A percentile compares a stretch with the other conserved stretches of the same genome.
phyloP scores from a whole-genome alignment of 2,888 invertebrate species.

The Cosmia trapezina region DNA sequence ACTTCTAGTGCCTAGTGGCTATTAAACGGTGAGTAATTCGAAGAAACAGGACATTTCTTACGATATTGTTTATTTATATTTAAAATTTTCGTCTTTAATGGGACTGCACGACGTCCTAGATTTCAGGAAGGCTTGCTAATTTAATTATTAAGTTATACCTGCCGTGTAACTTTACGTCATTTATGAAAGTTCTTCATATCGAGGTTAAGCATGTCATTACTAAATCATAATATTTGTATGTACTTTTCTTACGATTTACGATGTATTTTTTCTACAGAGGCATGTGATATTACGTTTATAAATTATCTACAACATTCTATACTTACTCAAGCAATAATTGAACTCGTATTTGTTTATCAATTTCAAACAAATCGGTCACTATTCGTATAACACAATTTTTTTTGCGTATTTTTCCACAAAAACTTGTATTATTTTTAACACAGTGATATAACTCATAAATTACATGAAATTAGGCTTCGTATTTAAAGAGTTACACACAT shows the following conservation, averaged over 20 bases:
- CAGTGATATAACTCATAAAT: background rate
- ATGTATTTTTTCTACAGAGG: conserved; percentile 9
- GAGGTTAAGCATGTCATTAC: conserved; percentile 37
- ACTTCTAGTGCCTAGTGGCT: conserved; percentile 49
- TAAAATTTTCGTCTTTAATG: conserved; percentile 38
- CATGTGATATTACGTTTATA: background rate
- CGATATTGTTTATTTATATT: conserved; percentile 64
- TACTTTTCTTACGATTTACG: conserved; percentile 14
- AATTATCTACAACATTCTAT: background rate
- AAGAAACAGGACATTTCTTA: conserved; percentile 26
- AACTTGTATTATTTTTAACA: background rate
- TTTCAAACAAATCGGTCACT: background rate
- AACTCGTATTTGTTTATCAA: background rate
- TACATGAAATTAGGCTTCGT: background rate
- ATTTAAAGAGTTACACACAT: background rate
- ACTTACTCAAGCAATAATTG: background rate
- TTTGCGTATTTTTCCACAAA: background rate
- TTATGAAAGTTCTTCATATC: conserved; percentile 17
- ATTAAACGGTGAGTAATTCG: conserved; percentile 52
- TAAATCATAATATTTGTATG: conserved; percentile 44
- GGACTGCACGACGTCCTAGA: conserved; percentile 20
- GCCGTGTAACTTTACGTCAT: conserved; percentile 14
- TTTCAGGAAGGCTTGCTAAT: conserved; percentile 44
- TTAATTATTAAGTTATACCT: conserved; percentile 40
- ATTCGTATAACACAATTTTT: background rate